These are phyloP conservation scores for Pyrocephalus nanus DNA, from an alignment of 2,797 vertebrate species.

Conservation along the genomic window DNA sequence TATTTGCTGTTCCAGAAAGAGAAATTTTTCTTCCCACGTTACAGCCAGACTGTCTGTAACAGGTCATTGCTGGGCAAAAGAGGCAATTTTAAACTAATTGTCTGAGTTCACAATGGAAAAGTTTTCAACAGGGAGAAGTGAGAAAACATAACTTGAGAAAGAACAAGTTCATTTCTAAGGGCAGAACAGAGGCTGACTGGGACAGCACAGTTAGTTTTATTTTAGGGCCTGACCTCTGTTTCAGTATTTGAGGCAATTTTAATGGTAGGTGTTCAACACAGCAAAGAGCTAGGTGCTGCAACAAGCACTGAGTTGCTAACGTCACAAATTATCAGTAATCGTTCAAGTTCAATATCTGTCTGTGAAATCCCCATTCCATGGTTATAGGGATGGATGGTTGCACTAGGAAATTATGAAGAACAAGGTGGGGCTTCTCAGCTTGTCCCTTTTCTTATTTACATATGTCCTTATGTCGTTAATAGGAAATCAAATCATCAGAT, in stretches of 20 bases:
- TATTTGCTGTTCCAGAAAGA: background rate
- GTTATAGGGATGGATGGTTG: background rate
- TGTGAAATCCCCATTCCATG: background rate
- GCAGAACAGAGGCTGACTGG: background rate
- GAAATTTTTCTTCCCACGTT: background rate
- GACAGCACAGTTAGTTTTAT: background rate
- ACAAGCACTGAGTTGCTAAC: background rate
- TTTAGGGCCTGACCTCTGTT: background rate
- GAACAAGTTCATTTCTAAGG: background rate
- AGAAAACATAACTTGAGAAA: background rate
- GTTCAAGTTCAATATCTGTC: background rate
- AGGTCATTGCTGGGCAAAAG: conserved; percentile 20
- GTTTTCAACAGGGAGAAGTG: background rate
- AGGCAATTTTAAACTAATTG: background rate
- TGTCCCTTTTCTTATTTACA: background rate
- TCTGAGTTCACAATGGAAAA: background rate
- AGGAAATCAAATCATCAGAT: background rate
- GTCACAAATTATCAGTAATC: background rate
- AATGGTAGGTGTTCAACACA: background rate
- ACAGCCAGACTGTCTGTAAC: conserved; percentile 17
- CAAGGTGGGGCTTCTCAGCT: background rate
- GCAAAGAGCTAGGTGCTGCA: background rate
- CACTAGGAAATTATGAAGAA: background rate
- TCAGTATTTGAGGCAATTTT: background rate
- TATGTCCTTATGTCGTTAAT: no score